A percentile compares a stretch with the other conserved stretches of the same genome.
phyloP scores from a whole-genome alignment of 2,113 vertebrate species.

The Pardalotus punctatus region DNA sequence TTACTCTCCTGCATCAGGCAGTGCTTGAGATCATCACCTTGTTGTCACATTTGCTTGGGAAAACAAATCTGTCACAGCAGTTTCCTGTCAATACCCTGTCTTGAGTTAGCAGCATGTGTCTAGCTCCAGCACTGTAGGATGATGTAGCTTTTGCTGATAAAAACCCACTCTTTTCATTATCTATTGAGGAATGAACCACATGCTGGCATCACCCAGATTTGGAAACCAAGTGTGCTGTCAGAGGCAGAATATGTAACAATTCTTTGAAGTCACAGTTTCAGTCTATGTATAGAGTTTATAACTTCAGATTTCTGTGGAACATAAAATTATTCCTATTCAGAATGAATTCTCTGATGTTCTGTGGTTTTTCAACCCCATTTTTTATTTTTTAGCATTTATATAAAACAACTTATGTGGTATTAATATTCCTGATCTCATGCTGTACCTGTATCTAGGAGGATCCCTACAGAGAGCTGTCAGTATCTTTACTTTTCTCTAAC shows the following conservation, averaged over 20 bases:
- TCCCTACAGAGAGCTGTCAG: neutral
- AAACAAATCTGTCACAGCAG: constrained; percentile 46
- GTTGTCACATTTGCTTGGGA: constrained; percentile 52
- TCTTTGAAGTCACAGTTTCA: constrained; percentile 28
- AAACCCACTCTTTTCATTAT: constrained; percentile 22
- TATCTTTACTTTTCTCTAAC: neutral
- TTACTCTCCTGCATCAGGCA: neutral
- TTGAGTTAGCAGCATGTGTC: constrained; percentile 23
- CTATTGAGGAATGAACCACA: neutral
- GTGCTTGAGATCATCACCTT: constrained; percentile 52
- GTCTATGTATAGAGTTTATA: neutral
- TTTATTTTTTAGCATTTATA: neutral
- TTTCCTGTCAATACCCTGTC: constrained; percentile 21
- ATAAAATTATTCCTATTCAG: neutral
- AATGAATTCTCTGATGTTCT: neutral
- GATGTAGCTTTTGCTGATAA: neutral
- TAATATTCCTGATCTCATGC: neutral
- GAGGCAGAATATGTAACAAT: neutral
- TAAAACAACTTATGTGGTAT: neutral
- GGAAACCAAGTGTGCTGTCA: constrained; percentile 25
- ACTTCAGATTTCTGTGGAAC: neutral
- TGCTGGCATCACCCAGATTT: neutral
- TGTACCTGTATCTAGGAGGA: neutral
- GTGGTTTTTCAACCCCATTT: neutral
- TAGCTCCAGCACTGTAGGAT: neutral